Evolutionary conservation across 1,140 invertebrate genomes (phyloP), one percentile per base, ranked within the genome.

Genomic region (Trinorchestia longiramus): DNA sequence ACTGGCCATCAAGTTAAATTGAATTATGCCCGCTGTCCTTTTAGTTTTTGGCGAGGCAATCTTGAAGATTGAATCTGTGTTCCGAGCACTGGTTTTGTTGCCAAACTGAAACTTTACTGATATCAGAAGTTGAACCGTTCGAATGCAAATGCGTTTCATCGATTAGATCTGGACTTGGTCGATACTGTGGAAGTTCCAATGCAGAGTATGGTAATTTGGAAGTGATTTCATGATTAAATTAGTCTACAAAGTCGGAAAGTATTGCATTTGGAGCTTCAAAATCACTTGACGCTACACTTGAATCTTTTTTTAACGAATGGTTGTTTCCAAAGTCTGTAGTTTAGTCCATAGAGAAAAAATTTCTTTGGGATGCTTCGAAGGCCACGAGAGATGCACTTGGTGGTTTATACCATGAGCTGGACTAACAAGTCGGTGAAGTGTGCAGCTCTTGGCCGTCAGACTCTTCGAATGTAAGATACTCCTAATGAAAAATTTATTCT

Each of bases 31-130:
- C 15, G 88, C 43, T 43, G n/a, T 90, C n/a, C 42, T 42, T 90
- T 90, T 90, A 41, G 43, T 90, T 90, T 90, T 90, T 90, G n/a
- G n/a, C 88, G 88, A 42, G n/a, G 88, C 88, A 90, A 90, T 90
- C 88, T 43, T 90, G 88, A 90, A 90, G 88, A 90, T 90, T 90
- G 88, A 90, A 90, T 90, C 88, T 90, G 41, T 36, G 15, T 77
- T 41, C 4, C 23, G 88, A 90, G 88, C 88, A 42, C 88, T 90
- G 88, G 43, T 42, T 90, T 41, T 90, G 88, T 42, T 19, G 88
- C n/a, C 88, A 28, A 77, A 77, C 43, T 43, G 43, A 90, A 90
- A 90, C 88, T 90, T 90, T 90, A 36, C 88, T 90, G 88, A 90
- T 90, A 90, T 90, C 88, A 90, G 41, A 90, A 90, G 88, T 90